These are phyloP conservation scores for Channa striata DNA, from an alignment of 2,797 vertebrate species.

Conservation along the genomic window DNA sequence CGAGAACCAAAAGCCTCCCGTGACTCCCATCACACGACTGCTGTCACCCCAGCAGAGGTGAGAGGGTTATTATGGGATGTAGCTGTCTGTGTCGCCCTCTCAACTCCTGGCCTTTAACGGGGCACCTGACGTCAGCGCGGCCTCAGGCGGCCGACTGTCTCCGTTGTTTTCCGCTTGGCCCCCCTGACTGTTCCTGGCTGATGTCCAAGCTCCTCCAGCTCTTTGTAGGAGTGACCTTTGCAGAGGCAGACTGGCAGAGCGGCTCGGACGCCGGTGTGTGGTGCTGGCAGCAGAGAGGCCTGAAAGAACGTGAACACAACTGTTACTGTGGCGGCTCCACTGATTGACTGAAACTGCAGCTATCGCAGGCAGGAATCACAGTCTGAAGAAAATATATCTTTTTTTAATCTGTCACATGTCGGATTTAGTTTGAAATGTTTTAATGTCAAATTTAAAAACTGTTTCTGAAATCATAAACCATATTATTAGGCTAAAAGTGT, in stretches of 20 bases:
- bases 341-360: slow-evolving; percentile 24
- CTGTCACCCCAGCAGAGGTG: slow-evolving; percentile 34
- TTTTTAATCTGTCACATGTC: slow-evolving; percentile 9
- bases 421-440: not conserved
- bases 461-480: too few species aligned
- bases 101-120: slow-evolving; percentile 60
- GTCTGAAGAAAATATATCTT: not conserved
- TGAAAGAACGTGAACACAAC: slow-evolving; percentile 47
- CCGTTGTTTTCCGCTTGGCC: slow-evolving; percentile 56
- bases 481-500: too few species aligned
- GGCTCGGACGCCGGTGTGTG: slow-evolving; percentile 31
- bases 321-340: slow-evolving; percentile 23
- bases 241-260: slow-evolving; percentile 64
- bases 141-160: slow-evolving; percentile 53
- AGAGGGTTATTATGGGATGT: slow-evolving; percentile 42
- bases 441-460: too few species aligned
- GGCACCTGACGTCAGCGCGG: slow-evolving; percentile 43
- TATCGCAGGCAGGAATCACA: slow-evolving; percentile 25
- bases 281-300: slow-evolving; percentile 25
- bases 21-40: slow-evolving; percentile 2
- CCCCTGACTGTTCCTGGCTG: slow-evolving; percentile 53
- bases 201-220: slow-evolving; percentile 67
- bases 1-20: not conserved
- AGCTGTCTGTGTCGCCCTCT: slow-evolving; percentile 33
- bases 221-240: slow-evolving; percentile 77